Base-by-base conservation (phyloP, 2,113 vertebrate species). In the Gasterosteus aculeatus region DNA sequence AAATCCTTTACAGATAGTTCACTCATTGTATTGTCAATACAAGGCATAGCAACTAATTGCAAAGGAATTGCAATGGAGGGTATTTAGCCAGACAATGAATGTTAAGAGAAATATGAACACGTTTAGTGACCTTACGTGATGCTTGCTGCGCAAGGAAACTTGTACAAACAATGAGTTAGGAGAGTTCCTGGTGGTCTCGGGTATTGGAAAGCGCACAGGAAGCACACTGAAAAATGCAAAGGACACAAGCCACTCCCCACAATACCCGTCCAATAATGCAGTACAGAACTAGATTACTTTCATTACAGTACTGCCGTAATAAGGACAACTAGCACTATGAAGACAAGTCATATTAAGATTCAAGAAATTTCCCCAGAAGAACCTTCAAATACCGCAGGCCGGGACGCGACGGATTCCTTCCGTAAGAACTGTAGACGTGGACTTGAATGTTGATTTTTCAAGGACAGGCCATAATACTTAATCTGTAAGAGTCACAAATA, bases 401-500 rank as follows among this genome's bases (percentile, higher is more conserved):
- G 93, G 74, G 86, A 81, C 33, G 75, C 72, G 88, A 81, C 54
- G 88, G 85, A 70, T 77, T 93, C 91, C 85, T 86, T 92, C 93
- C 89, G 78, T 83, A 72, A 54, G 77, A 86, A 89, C 53, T 62
- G 90, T 70, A 69, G 88, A 62, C 19, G 75, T 65, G 58, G 90
- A 80, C 88, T 89, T 83, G 84, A 60, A 71, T 47, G 88, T 63
- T 44, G 87, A 73, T 76, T 88, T 91, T 90, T 87, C 74, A 87
- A 80, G 81, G 75, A 71, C 58, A 72, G 81, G 83, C 82, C 84
- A 72, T 78, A 76, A 41, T 85, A 90, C 83, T 90, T 91, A 84
- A 94, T 94, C 93, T 95, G 94, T 66, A 95, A 95, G 57, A 95
- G 92, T 94, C 80, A 94, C 79, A 94, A 89, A 88, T 86, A 94